Evolutionary conservation across 1,140 invertebrate genomes (phyloP).

Genomic region (Drosophila bocki): DNA sequence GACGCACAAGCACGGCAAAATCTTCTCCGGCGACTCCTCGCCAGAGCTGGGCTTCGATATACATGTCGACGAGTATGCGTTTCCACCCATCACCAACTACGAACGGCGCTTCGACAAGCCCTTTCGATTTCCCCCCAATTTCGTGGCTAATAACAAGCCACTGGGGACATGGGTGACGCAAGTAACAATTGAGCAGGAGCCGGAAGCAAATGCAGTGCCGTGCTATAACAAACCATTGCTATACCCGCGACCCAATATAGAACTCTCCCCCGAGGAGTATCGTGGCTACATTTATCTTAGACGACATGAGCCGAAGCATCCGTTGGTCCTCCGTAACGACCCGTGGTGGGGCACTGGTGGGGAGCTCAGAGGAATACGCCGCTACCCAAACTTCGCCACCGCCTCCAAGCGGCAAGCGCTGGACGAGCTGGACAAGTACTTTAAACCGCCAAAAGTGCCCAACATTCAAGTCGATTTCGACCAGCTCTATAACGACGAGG

Average conservation of each 20-base stretch:
- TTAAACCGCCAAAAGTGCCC: conserved; percentile 32
- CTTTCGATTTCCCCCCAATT: conserved; percentile 61
- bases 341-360: conserved; percentile 54
- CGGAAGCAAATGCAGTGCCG: conserved; percentile 51
- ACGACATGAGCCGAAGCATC: conserved; percentile 41
- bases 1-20: conserved; percentile 66
- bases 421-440: conserved; percentile 52
- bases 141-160: conserved; percentile 52
- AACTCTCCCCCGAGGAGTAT: conserved; percentile 73
- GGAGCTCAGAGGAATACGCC: conserved; percentile 47
- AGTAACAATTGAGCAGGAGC: conserved; percentile 69
- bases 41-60: conserved; percentile 71
- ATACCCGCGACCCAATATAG: conserved; percentile 74
- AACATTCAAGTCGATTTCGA: conserved; percentile 26
- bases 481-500: conserved; percentile 62
- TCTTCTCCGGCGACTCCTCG: conserved; percentile 43
- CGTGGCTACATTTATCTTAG: conserved; percentile 58
- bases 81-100: conserved; percentile 46
- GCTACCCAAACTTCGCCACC: conserved; percentile 76
- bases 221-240: conserved; percentile 74
- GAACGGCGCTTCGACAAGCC: conserved; percentile 66
- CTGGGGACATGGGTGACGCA: conserved; percentile 66
- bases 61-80: conserved; percentile 68
- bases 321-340: conserved; percentile 49
- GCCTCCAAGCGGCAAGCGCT: conserved; percentile 44